phyloP scores from a whole-genome alignment of 2,113 vertebrate species.

The Syngnathus scovelli region DNA sequence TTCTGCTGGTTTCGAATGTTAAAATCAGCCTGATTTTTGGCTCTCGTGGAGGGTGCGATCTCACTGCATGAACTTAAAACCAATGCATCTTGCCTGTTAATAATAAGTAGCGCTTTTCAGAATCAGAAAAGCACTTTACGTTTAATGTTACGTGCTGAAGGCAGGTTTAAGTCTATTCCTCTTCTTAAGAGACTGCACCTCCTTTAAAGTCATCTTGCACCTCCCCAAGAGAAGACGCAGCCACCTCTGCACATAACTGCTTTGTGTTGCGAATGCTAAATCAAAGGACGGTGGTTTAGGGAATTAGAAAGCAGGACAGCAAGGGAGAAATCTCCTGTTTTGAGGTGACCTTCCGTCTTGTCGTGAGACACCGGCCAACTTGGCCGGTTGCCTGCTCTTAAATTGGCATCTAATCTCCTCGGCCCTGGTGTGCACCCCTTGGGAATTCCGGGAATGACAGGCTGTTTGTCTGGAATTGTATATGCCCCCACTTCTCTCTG shows the following conservation, averaged over 20 bases:
- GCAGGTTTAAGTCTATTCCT: background rate
- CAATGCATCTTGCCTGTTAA: background rate
- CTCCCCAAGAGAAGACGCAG: constrained; percentile 14
- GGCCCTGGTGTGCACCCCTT: constrained; percentile 38
- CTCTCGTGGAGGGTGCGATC: background rate
- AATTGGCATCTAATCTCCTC: constrained; percentile 73
- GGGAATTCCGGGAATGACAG: constrained; percentile 67
- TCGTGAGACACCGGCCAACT: constrained; percentile 56
- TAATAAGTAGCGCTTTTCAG: background rate
- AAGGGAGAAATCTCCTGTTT: constrained; percentile 46
- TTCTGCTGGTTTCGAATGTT: background rate
- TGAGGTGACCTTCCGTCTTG: constrained; percentile 68
- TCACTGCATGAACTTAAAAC: background rate
- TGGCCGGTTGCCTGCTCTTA: constrained; percentile 62
- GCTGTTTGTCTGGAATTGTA: constrained; percentile 72
- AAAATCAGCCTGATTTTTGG: background rate
- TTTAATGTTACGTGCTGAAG: background rate
- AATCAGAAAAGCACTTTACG: background rate
- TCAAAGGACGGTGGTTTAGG: constrained; percentile 16
- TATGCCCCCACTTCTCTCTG: constrained; percentile 32
- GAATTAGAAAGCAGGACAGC: constrained; percentile 43
- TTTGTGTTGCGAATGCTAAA: constrained; percentile 51
- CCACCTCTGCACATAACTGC: constrained; percentile 22
- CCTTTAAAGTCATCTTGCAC: background rate
- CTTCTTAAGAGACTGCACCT: background rate